A percentile compares a stretch with the other conserved stretches of the same genome.
Evolutionary conservation across 1,140 invertebrate genomes (phyloP).

Genomic region (Bombyx mori): DNA sequence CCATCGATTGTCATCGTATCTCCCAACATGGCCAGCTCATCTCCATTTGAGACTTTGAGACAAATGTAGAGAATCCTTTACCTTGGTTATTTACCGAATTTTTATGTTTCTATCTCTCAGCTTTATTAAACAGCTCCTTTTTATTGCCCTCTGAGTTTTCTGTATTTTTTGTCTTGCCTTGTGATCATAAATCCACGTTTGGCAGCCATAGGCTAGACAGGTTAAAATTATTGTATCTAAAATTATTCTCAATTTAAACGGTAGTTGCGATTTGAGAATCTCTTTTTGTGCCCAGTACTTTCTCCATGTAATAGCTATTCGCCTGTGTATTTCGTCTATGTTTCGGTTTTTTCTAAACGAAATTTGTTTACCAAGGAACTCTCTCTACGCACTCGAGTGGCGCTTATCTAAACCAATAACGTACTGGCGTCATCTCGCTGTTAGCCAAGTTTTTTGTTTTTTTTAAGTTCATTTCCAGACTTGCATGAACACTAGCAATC

Average conservation of each 20-base stretch:
- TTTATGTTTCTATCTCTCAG: constrained; percentile 13
- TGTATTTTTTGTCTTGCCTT: constrained; percentile 18
- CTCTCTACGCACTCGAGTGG: constrained; percentile 10
- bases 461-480: constrained; percentile 7
- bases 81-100: background rate
- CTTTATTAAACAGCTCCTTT: constrained; percentile 21
- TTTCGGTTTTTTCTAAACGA: constrained; percentile 14
- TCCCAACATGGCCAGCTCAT: no score
- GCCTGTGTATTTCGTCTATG: constrained; percentile 7
- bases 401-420: background rate
- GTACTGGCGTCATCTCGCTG: constrained; percentile 4
- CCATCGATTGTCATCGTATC: no score
- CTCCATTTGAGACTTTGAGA: constrained; percentile 3
- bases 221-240: constrained; percentile 12
- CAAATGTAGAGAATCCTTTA: background rate
- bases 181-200: constrained; percentile 15
- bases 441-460: constrained; percentile 10
- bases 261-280: constrained; percentile 13
- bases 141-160: constrained; percentile 21
- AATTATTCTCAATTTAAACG: constrained; percentile 11
- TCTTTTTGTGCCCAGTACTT: constrained; percentile 16
- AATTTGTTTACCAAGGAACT: constrained; percentile 10
- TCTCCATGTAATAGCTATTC: constrained; percentile 10
- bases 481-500: constrained; percentile 1
- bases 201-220: constrained; percentile 8